A percentile compares a stretch with the other conserved stretches of the same genome.
Conservation (phyloP, 2,113 vertebrate species). For the Nymphicus hollandicus region DNA sequence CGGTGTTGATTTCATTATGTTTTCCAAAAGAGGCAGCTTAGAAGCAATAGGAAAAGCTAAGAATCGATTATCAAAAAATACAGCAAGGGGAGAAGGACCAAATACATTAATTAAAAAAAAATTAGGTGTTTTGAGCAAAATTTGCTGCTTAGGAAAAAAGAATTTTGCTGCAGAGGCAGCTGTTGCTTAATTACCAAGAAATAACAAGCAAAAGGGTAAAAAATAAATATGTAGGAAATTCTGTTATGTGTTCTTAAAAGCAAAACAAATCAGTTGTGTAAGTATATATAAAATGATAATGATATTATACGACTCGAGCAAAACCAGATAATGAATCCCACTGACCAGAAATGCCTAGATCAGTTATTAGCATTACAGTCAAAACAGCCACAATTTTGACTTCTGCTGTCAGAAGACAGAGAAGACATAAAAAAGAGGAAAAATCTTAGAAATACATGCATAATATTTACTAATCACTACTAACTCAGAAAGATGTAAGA, state of each 20-base stretch:
- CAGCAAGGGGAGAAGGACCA: neutral
- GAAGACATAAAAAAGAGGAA: neutral
- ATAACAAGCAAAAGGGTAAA: neutral
- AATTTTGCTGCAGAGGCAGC: neutral
- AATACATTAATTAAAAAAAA: neutral
- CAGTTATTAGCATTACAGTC: neutral
- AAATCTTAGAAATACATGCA: neutral
- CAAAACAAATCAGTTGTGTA: neutral
- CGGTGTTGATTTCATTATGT: neutral
- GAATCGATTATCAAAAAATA: neutral
- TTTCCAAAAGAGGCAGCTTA: neutral
- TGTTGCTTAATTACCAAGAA: neutral
- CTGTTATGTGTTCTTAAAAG: neutral
- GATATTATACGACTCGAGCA: neutral
- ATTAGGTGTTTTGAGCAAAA: neutral
- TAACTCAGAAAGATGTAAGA: conserved; percentile 1
- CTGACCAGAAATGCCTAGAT: neutral
- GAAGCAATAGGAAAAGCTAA: neutral
- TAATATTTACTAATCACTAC: conserved; percentile 5
- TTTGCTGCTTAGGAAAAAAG: neutral
- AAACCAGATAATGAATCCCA: neutral
- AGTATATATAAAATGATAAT: neutral
- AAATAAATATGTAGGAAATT: neutral
- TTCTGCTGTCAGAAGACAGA: neutral
- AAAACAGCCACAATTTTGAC: neutral